A percentile compares a stretch with the other conserved stretches of the same genome.
Evolutionary conservation across 2,797 vertebrate genomes (phyloP).

Genomic region (Diplodus sargus): DNA sequence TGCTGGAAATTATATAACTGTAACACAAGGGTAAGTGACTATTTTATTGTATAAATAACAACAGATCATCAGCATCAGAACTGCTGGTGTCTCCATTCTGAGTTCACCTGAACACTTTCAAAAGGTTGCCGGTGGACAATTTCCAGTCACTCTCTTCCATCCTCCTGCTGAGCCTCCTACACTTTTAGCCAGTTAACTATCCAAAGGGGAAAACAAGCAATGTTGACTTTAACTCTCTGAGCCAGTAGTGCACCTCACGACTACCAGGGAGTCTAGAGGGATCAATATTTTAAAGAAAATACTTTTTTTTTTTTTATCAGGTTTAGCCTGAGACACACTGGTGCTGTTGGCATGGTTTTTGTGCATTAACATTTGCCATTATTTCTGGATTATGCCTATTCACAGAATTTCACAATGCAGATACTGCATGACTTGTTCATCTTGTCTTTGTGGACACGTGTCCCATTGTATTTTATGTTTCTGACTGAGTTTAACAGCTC

Average conservation of each 20-base stretch:
- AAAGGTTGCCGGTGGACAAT: constrained; percentile 1
- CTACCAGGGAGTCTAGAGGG: constrained; percentile 19
- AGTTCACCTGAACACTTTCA: background rate
- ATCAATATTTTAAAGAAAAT: constrained; percentile 53
- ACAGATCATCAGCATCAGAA: background rate
- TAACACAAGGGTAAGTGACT: background rate
- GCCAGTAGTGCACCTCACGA: constrained; percentile 43
- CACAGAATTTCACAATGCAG: background rate
- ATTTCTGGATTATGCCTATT: background rate
- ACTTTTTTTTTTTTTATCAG: constrained; percentile 11
- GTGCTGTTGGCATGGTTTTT: background rate
- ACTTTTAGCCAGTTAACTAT: constrained; percentile 17
- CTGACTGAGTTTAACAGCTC: background rate
- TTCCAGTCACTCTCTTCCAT: constrained; percentile 2
- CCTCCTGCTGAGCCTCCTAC: constrained; percentile 10
- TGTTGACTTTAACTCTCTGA: constrained; percentile 41
- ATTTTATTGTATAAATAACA: constrained; percentile 1
- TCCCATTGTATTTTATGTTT: background rate
- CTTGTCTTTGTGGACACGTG: background rate
- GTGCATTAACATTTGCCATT: background rate
- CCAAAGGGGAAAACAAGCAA: constrained; percentile 24
- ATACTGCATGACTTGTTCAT: background rate
- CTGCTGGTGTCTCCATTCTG: background rate
- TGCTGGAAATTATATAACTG: background rate
- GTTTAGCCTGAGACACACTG: constrained; percentile 6